Base-by-base conservation (phyloP, 23 tunicate species). In the Ciona savignyi region DNA sequence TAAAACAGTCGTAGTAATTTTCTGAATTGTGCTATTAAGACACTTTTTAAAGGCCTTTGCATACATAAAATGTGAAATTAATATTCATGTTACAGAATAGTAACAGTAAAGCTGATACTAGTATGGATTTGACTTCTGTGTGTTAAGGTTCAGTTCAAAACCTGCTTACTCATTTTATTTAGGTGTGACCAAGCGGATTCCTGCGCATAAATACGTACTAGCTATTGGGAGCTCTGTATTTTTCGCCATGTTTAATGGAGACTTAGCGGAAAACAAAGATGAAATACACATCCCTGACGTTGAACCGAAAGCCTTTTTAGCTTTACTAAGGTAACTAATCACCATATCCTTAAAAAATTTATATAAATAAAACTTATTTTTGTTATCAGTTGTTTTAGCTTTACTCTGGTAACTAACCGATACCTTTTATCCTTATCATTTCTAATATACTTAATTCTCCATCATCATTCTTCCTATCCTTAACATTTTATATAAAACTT, bases 191-290 rank as follows among this genome's bases (percentile, higher is more conserved):
- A 64, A 49, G 35, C 69, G 84, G 1, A 77, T 88, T 25, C 96
- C 96, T 29, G 96, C 96, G 32, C 96, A 88, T 35, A 88, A 88
- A 51, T 88, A 88, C 62, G 80, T 88, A 23, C 70, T 88, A 27
- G 96, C 96, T 2, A 82, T 85, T 30, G 96, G 96, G 6, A 88
- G 96, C 61, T 88, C 96, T 26, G 96, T 88, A 63, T 88, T 88
- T 67, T 88, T 88, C 77, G 96, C 96, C 9, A 88, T 88, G 96
- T 81, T 88, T 30, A 83, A 88, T 56, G 96, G 96, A 4, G 72
- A 88, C 35, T 30, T 88, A 51, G 96, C 96, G 15, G 96, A 81
- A 61, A 72, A 73, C 27, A 88, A 77, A 61, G 80, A 88, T 21
- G 86, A 82, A 65, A 77, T 88, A 33, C 56, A 33, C n/a, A 82